phyloP scores from a whole-genome alignment of 2,888 invertebrate species.

The Sarcophaga variegata region DNA sequence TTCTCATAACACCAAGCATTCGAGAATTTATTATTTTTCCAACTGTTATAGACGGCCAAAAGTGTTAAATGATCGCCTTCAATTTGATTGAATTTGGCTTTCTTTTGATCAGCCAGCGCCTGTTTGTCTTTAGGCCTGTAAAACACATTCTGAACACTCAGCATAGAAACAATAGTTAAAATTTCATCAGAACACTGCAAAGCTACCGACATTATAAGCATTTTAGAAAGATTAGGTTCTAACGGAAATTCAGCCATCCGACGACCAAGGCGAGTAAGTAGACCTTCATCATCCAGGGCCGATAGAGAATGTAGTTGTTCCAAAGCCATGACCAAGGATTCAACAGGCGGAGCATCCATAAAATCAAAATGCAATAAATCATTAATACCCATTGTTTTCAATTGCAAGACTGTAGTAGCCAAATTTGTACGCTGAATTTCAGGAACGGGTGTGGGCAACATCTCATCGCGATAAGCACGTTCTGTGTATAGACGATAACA shows the following conservation, averaged over 20 bases:
- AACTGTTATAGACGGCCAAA: constrained; percentile 99
- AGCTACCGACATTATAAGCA: constrained; percentile 99
- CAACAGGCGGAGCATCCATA: constrained; percentile 99
- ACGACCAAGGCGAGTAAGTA: constrained; percentile 90
- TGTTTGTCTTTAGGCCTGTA: constrained; percentile 97
- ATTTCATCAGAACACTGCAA: constrained; percentile 99
- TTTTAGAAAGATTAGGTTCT: constrained; percentile 98
- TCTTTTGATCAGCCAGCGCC: constrained; percentile 98
- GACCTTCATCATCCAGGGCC: constrained; percentile 97
- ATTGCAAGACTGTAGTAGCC: constrained; percentile 94
- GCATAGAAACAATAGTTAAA: constrained; percentile 98
- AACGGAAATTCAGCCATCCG: constrained; percentile 99
- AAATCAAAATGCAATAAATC: constrained; percentile 99
- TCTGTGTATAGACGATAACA: constrained; percentile 98
- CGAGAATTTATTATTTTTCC: constrained; percentile 99
- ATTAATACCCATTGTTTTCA: constrained; percentile 99
- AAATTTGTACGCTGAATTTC: constrained; percentile 99
- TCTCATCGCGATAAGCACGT: constrained; percentile 98
- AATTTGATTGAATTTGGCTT: constrained; percentile 99
- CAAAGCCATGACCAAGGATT: constrained; percentile 98
- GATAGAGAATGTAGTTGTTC: constrained; percentile 98
- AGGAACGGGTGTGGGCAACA: constrained; percentile 98
- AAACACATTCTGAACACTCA: constrained; percentile 99
- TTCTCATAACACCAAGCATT: constrained; percentile 99
- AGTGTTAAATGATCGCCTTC: constrained; percentile 99